phyloP scores from a whole-genome alignment of 2,888 invertebrate species.

The Liodrosophila aerea region DNA sequence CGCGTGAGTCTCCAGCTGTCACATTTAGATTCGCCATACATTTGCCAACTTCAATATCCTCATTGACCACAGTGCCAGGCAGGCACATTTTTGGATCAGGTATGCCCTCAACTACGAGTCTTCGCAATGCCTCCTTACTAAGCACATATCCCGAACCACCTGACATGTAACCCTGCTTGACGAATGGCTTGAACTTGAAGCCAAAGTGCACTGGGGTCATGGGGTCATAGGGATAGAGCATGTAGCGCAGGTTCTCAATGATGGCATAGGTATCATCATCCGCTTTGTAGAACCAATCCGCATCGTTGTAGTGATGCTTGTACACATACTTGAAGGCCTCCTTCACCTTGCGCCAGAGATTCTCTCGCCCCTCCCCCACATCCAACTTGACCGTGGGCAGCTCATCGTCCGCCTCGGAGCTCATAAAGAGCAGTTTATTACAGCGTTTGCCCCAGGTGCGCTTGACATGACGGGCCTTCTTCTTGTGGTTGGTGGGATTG shows the following conservation, averaged over 20 bases:
- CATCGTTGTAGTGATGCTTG: slow-evolving; percentile 90
- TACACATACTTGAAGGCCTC: slow-evolving; percentile 94
- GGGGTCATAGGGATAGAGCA: slow-evolving; percentile 89
- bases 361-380: slow-evolving; percentile 92
- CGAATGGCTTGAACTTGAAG: slow-evolving; percentile 90
- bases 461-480: slow-evolving; percentile 94
- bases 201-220: slow-evolving; percentile 92
- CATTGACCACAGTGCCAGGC: slow-evolving; percentile 82
- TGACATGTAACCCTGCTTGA: slow-evolving; percentile 90
- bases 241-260: slow-evolving; percentile 95
- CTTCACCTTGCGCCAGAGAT: slow-evolving; percentile 97
- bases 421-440: slow-evolving; percentile 92
- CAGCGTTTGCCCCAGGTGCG: slow-evolving; percentile 97
- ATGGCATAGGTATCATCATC: slow-evolving; percentile 98
- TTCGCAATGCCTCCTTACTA: slow-evolving; percentile 89
- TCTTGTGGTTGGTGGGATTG: slow-evolving; percentile 91
- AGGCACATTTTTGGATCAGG: slow-evolving; percentile 84
- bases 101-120: slow-evolving; percentile 89
- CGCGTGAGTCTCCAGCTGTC: slow-evolving; percentile 92
- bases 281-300: slow-evolving; percentile 98
- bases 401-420: slow-evolving; percentile 86
- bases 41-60: slow-evolving; percentile 84
- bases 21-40: slow-evolving; percentile 92
- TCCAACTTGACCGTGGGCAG: slow-evolving; percentile 92
- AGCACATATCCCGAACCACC: slow-evolving; percentile 96